phyloP scores from a whole-genome alignment of 2,888 invertebrate genomes.

The Pachydiplax longipennis region DNA sequence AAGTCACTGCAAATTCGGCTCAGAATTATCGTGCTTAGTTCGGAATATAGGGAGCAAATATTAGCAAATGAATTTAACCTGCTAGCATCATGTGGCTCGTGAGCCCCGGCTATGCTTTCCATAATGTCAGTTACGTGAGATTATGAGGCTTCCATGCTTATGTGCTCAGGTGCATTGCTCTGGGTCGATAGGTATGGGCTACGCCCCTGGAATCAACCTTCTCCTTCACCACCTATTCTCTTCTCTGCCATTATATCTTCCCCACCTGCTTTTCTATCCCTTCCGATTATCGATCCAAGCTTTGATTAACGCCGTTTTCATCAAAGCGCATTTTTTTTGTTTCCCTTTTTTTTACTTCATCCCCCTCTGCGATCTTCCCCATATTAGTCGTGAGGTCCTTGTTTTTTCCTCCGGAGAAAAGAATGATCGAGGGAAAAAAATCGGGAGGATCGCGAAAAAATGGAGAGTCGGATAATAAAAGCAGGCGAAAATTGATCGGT shows the following conservation, averaged over 20 bases:
- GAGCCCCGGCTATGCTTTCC: too few species aligned
- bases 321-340: neutral
- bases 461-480: neutral
- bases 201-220: too few species aligned
- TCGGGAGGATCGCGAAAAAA: neutral
- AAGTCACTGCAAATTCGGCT: too few species aligned
- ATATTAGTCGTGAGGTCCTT: neutral
- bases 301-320: slow-evolving; percentile 1
- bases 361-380: neutral
- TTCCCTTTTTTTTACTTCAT: neutral
- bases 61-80: too few species aligned
- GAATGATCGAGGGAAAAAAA: neutral
- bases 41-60: too few species aligned
- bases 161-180: too few species aligned
- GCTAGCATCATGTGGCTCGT: too few species aligned
- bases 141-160: too few species aligned
- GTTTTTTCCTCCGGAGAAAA: neutral
- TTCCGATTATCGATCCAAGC: neutral
- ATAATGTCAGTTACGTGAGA: too few species aligned
- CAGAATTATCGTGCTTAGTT: too few species aligned
- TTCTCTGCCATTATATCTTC: neutral
- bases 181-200: too few species aligned
- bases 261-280: neutral
- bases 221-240: neutral
- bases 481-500: neutral